Evolutionary conservation across 2,888 invertebrate genomes (phyloP), one percentile per base, ranked within the genome.

Genomic region (Lydus trimaculatus): DNA sequence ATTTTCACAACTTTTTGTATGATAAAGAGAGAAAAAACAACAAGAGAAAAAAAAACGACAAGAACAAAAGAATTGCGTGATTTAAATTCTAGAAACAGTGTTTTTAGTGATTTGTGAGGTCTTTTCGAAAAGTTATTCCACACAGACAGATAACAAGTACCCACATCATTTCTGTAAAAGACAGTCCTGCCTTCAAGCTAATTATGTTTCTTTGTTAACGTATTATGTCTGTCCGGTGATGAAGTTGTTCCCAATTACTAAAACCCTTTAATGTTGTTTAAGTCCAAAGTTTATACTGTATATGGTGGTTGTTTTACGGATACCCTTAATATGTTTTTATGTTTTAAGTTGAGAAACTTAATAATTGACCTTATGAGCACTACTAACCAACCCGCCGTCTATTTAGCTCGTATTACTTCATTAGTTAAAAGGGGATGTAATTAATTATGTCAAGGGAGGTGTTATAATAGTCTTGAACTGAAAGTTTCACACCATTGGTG

Each of bases 391-490:
- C 39, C 3, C 20, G 56, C 3, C 20, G 56, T 63, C 60, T 43
- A 68, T 43, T 61, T 36, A 58, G 25, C 64, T 67, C 66, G 31
- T 62, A 52, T 70, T 69, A 67, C 66, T 70, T 70, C 62, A 70
- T 70, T 70, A 70, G 70, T 65, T 70, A 60, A 70, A 70, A 67
- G 70, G 56, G 65, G 67, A 61, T 67, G 70, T 70, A 70, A 70
- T 70, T 70, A 70, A 70, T 70, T 70, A 67, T 52, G 64, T 64
- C 64, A 64, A 65, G 63, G 52, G 33, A 66, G 66, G 64, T 61
- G 59, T 66, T 64, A 43, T 61, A 64, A 66, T 66, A 64, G 66
- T 64, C 13, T 25, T 25, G 56, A 56, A 25, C 25, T 15, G 8
- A 15, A 56, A 56, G 25, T 56, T 56, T 56, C 25, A 56, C 56